Base-by-base conservation (phyloP, 2,113 vertebrate species). In the Chionodraco myersi region DNA sequence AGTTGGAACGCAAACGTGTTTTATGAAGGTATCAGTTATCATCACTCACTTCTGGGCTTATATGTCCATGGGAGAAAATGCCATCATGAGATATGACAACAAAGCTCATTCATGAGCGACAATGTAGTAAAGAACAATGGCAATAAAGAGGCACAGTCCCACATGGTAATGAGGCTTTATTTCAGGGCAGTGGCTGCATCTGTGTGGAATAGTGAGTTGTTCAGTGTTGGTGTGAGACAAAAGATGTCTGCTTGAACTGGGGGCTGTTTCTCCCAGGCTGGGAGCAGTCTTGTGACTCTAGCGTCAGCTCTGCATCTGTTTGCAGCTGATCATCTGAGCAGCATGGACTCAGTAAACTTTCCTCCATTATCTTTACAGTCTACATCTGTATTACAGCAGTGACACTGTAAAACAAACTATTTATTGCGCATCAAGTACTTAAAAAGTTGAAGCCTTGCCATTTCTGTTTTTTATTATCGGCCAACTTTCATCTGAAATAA, bases 271-370 rank as follows among this genome's bases (percentile, higher is more conserved):
- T 92, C 72, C 69, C 80, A 34, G 91, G 82, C 89, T 81, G 86
- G 83, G 88, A 87, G 76, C 82, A 82, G 93, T 95, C 95, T 95
- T 95, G 95, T 95, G 95, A 95, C 94, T 93, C 77, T 78, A 77
- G 82, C 92, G 72, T 92, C 92, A 92, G 90, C 93, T 91, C 91
- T 90, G 91, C 91, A 90, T 94, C 92, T 93, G 89, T 89, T 91
- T 93, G 89, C 86, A 88, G 84, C 91, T 84, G 90, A 94, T 95
- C 94, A 94, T 95, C 94, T 94, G 92, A 95, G 91, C 86, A 47
- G 51, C 80, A 72, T 84, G 80, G 79, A 79, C 86, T 86, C 77
- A 41, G 79, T 86, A 72, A 91, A 90, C 75, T 75, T 78, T 76
- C 56, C 72, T 84, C 57, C 57, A 72, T 81, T 66, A 86, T 91